Base-by-base conservation (phyloP, 2,888 invertebrate species). In the Athalia rosae region DNA sequence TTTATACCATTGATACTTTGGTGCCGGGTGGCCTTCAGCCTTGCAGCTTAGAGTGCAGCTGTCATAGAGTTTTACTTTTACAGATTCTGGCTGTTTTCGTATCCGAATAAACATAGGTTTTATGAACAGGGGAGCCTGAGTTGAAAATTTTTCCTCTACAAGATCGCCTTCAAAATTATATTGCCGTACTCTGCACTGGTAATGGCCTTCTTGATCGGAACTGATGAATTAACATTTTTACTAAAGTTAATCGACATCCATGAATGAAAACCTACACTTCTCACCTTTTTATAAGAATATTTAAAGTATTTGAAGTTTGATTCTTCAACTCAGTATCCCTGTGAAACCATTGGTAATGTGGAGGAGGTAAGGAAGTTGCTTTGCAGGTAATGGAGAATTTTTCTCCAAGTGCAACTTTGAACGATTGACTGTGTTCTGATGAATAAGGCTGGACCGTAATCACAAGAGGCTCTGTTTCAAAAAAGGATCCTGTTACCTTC, bases 321-420 rank as follows among this genome's bases (percentile, higher is more conserved):
- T 80, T 77, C 4, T 77, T 78, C 13, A 89, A 67, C 15, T 80
- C 74, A 11, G 71, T 74, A 78, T 86, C 81, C 53, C 84, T 81
- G 9, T 85, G 85, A 48, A 82, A 87, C 89, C 89, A 89, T 4
- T 78, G 64, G 47, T 88, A 89, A 73, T 50, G 82, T 0, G 89
- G 89, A 0, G 85, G 84, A 74, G 89, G 89, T 69, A 89, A 81
- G 11, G 89, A 87, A 3, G 45, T 71, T 7, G 88, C 89, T 82
- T 81, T 79, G 48, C 88, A 89, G 3, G 74, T 79, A 6, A 89
- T 80, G 8, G 53, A 79, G 47, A 89, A 76, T 9, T 13, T 69
- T 7, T 81, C 77, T 0, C 85, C 85, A 13, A 87, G 56, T 3
- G 79, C 78, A 64, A 87, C 48, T 53, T 53, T 28, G 28, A 50